Percentiles rank a stretch among this genome's conserved stretches.
These are phyloP conservation scores for Condylura cristata DNA, from an alignment of 2,113 vertebrate species.

Conservation along the genomic window DNA sequence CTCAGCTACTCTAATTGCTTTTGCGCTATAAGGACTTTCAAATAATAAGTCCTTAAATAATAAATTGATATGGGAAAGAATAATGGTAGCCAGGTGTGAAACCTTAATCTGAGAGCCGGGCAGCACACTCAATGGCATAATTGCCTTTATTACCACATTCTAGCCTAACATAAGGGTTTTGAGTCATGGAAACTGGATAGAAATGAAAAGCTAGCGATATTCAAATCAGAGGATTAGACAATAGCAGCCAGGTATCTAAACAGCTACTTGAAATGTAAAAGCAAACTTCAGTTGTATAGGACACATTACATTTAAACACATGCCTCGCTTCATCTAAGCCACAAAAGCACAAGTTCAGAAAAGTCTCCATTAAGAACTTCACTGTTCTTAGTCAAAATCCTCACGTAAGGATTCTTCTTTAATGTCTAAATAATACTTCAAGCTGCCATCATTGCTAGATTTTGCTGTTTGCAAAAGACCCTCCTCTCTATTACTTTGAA, in stretches of 20 bases:
- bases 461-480: not conserved
- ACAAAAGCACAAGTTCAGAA: constrained; percentile 75
- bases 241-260: constrained; percentile 81
- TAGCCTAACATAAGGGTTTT: constrained; percentile 75
- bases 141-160: constrained; percentile 86
- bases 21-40: constrained; percentile 82
- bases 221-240: constrained; percentile 77
- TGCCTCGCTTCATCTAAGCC: constrained; percentile 31
- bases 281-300: constrained; percentile 60
- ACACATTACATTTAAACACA: constrained; percentile 75
- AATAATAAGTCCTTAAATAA: constrained; percentile 87
- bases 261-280: constrained; percentile 81
- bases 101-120: constrained; percentile 80
- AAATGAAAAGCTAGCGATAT: constrained; percentile 80
- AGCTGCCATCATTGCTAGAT: not conserved
- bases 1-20: constrained; percentile 82
- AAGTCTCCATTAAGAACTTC: constrained; percentile 52
- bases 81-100: constrained; percentile 89
- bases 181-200: constrained; percentile 78
- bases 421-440: constrained; percentile 33
- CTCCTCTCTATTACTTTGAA: not conserved
- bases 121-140: constrained; percentile 83
- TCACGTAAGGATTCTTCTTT: constrained; percentile 36
- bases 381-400: constrained; percentile 48
- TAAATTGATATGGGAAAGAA: constrained; percentile 85